phyloP scores from a whole-genome alignment of 2,113 vertebrate species.

The Gymnobelideus leadbeateri region DNA sequence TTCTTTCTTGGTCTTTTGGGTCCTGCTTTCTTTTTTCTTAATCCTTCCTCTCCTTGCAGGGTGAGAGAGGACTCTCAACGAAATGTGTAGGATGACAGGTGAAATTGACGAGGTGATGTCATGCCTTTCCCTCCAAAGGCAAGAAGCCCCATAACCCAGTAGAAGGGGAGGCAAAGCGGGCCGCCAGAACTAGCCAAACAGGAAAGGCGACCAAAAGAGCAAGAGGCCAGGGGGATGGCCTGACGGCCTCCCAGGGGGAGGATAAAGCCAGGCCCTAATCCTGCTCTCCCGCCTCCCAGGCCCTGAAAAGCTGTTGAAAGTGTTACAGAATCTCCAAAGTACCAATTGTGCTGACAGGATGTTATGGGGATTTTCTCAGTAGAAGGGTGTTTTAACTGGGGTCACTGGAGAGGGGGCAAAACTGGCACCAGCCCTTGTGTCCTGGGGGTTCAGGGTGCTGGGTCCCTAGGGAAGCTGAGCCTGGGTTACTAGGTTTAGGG shows the following conservation, averaged over 20 bases:
- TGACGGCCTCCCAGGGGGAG: neutral
- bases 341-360: neutral
- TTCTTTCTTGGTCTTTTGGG: neutral
- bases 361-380: neutral
- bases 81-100: neutral
- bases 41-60: neutral
- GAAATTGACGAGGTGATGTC: neutral
- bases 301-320: conserved; percentile 54
- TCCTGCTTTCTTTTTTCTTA: neutral
- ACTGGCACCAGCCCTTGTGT: neutral
- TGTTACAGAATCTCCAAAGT: neutral
- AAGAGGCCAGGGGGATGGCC: conserved; percentile 54
- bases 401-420: neutral
- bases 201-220: conserved; percentile 71
- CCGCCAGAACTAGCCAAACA: conserved; percentile 74
- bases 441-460: neutral
- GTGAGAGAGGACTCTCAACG: neutral
- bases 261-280: conserved; percentile 35
- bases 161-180: conserved; percentile 12
- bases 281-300: accelerated
- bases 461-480: neutral
- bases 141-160: conserved; percentile 63
- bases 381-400: neutral
- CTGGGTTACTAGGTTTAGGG: neutral
- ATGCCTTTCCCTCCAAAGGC: neutral